A percentile compares a stretch with the other conserved stretches of the same genome.
These are phyloP conservation scores for Odocoileus virginianus DNA, from an alignment of 2,113 vertebrate genomes.

Conservation along the genomic window DNA sequence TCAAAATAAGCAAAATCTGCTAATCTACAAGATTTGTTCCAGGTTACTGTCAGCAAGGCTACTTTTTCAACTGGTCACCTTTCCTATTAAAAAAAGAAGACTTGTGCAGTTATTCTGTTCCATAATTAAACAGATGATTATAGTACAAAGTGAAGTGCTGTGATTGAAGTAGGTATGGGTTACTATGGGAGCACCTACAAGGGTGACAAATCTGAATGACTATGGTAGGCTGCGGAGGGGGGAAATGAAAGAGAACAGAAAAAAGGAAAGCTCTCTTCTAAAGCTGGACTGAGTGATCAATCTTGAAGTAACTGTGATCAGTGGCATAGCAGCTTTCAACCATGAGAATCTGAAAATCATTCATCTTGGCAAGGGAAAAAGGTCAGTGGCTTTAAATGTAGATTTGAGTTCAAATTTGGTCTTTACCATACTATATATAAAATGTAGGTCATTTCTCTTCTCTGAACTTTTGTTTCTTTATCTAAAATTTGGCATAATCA, in stretches of 20 bases:
- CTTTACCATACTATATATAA: background rate
- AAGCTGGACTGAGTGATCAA: background rate
- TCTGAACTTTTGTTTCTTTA: background rate
- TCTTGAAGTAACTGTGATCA: background rate
- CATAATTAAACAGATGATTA: background rate
- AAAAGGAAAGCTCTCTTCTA: background rate
- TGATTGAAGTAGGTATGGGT: background rate
- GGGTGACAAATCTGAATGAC: background rate
- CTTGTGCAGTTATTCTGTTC: background rate
- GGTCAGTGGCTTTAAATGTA: background rate
- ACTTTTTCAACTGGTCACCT: background rate
- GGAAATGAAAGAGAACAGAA: background rate
- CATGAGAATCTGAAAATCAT: background rate
- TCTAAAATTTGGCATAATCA: background rate
- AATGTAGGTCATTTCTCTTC: background rate
- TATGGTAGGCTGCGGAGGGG: background rate
- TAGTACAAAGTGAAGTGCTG: background rate
- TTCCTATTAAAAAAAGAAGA: background rate
- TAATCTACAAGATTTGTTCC: background rate
- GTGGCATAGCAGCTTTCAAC: background rate
- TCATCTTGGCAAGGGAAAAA: background rate
- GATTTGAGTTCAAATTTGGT: background rate
- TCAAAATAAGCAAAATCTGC: background rate
- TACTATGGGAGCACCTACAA: background rate
- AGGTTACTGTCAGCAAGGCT: background rate